A percentile compares a stretch with the other conserved stretches of the same genome.
Conservation (phyloP, 2,113 vertebrate genomes). For the Oreochromis niloticus region DNA sequence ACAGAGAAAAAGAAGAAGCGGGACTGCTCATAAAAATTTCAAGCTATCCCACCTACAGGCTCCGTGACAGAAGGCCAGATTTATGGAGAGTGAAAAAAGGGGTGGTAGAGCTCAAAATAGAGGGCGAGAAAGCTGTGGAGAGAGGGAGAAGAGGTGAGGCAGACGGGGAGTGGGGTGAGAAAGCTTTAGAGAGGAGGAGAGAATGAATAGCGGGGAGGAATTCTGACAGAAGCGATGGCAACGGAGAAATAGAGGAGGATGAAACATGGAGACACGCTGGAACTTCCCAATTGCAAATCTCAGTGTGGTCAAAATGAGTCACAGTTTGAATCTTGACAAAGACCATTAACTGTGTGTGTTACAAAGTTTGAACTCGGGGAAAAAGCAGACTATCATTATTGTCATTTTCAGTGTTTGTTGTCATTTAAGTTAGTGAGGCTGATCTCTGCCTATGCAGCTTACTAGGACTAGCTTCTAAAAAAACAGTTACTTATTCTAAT, state of each 20-base stretch:
- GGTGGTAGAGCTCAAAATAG: constrained; percentile 5
- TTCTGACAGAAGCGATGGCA: background rate
- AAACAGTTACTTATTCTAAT: background rate
- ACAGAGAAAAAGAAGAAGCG: constrained; percentile 4
- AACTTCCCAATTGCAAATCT: background rate
- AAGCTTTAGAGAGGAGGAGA: background rate
- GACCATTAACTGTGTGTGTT: background rate
- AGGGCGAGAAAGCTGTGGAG: background rate
- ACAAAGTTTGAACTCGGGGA: background rate
- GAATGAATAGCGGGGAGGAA: background rate
- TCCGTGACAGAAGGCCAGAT: constrained; percentile 10
- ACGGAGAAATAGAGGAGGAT: background rate
- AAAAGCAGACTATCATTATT: background rate
- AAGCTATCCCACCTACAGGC: constrained; percentile 30
- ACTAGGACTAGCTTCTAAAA: background rate
- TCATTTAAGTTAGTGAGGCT: background rate
- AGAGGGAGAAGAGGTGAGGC: background rate
- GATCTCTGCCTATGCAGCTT: background rate
- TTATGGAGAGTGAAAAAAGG: background rate
- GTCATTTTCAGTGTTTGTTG: background rate
- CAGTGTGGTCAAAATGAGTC: background rate
- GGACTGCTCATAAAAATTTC: constrained; percentile 39
- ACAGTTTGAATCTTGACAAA: background rate
- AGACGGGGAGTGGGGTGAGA: background rate
- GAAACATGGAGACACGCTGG: background rate